Evolutionary conservation across 2,797 vertebrate genomes (phyloP).

Genomic region (Chromobotia macracanthus): DNA sequence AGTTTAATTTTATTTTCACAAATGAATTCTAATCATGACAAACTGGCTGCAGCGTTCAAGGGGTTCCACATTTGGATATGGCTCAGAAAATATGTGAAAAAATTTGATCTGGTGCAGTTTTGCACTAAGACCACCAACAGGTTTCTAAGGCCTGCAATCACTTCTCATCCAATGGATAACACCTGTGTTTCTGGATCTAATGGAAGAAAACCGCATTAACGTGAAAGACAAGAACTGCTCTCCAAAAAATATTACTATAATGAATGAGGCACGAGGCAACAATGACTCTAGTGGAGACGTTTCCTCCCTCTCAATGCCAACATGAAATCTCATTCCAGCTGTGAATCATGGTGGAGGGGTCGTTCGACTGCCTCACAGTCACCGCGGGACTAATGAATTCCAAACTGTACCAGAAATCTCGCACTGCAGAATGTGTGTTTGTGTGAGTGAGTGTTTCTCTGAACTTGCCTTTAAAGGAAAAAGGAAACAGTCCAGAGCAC

Average conservation of each 20-base stretch:
- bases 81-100: too few relatives aligned
- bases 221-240: not conserved
- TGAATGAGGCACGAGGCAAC: slow-evolving; percentile 2
- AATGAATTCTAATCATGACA: too few relatives aligned
- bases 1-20: too few relatives aligned
- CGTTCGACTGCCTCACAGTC: not conserved
- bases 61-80: too few relatives aligned
- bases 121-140: too few relatives aligned
- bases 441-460: slow-evolving; percentile 27
- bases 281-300: slow-evolving; percentile 10
- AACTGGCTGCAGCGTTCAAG: too few relatives aligned
- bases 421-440: not conserved
- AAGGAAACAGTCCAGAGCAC: not conserved
- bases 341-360: slow-evolving; percentile 22
- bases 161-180: slow-evolving; percentile 12
- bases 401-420: not conserved
- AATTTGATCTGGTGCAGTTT: too few relatives aligned
- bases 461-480: slow-evolving; percentile 17
- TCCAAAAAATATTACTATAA: slow-evolving; percentile 4
- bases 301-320: slow-evolving; percentile 9
- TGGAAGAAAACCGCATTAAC: not conserved
- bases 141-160: not conserved
- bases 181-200: slow-evolving; percentile 14
- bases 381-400: slow-evolving; percentile 6
- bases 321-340: not conserved